Percentiles rank a stretch among this genome's conserved stretches.
These are phyloP conservation scores for Cryptus viduatorius DNA, from an alignment of 2,888 invertebrate species.

Conservation along the genomic window DNA sequence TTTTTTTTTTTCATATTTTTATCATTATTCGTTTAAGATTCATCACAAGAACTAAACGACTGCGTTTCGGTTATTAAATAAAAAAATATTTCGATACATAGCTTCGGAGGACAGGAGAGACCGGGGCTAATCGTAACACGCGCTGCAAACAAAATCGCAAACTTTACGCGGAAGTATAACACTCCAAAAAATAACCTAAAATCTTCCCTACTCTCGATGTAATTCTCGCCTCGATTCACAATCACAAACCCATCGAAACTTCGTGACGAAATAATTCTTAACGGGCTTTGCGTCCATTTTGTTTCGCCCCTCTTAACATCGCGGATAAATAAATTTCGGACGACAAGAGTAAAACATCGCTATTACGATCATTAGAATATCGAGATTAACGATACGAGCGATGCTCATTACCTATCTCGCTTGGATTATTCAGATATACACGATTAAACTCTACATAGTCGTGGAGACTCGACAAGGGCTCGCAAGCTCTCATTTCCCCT, in stretches of 20 bases:
- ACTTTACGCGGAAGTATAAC: too few relatives aligned
- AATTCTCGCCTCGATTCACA: too few relatives aligned
- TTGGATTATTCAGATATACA: slow-evolving; percentile 58
- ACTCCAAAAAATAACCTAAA: too few relatives aligned
- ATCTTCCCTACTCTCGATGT: too few relatives aligned
- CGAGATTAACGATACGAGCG: slow-evolving; percentile 51
- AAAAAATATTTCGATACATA: too few relatives aligned
- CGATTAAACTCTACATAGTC: slow-evolving; percentile 56
- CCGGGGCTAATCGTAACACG: too few relatives aligned
- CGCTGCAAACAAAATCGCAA: too few relatives aligned
- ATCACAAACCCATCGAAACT: not conserved
- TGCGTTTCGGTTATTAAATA: too few relatives aligned
- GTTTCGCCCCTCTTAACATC: slow-evolving; percentile 11
- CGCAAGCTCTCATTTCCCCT: slow-evolving; percentile 16
- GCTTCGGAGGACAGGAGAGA: too few relatives aligned
- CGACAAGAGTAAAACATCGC: slow-evolving; percentile 55
- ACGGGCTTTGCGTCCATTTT: not conserved
- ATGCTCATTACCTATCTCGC: slow-evolving; percentile 65
- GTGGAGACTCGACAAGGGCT: slow-evolving; percentile 34
- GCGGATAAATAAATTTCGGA: slow-evolving; percentile 54
- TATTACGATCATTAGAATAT: slow-evolving; percentile 60
- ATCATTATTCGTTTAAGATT: too few relatives aligned
- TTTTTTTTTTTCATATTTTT: not conserved
- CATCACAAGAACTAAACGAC: too few relatives aligned
- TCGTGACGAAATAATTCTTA: slow-evolving; percentile 44